Evolutionary conservation across 2,113 vertebrate species (phyloP).

Genomic region (Phylloscopus whistleri): DNA sequence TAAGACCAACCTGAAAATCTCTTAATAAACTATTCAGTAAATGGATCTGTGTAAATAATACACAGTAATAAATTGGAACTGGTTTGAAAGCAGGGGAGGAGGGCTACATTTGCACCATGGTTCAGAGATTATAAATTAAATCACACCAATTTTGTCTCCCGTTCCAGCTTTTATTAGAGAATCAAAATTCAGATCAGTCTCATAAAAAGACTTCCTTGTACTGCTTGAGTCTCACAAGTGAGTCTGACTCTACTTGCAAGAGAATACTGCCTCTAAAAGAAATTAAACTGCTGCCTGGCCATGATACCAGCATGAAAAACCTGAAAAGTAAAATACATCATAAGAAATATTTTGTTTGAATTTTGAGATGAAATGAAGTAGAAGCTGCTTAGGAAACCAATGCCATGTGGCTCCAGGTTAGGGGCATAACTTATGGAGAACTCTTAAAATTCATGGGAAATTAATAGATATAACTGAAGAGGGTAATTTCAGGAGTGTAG

Average conservation of each 20-base stretch:
- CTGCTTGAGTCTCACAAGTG: not conserved
- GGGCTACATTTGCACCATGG: not conserved
- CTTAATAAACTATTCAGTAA: constrained; percentile 43
- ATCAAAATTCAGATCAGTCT: constrained; percentile 57
- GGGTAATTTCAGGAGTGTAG: not conserved
- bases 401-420: not conserved
- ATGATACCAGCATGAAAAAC: not conserved
- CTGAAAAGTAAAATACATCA: not conserved
- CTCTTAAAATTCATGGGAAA: not conserved
- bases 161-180: constrained; percentile 42
- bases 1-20: constrained; percentile 11
- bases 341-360: not conserved
- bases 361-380: not conserved
- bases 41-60: constrained; percentile 23
- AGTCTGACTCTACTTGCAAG: not conserved
- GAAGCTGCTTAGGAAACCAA: not conserved
- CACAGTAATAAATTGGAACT: not conserved
- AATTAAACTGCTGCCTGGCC: not conserved
- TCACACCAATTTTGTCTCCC: constrained; percentile 42
- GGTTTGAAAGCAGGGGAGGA: not conserved
- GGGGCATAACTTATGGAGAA: not conserved
- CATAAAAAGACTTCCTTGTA: constrained; percentile 2
- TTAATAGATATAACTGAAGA: not conserved
- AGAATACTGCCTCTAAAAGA: not conserved
- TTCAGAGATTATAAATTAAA: constrained; percentile 50